A percentile compares a stretch with the other conserved stretches of the same genome.
Conservation (phyloP, 2,113 vertebrate genomes). For the Rhabdornis inornatus region DNA sequence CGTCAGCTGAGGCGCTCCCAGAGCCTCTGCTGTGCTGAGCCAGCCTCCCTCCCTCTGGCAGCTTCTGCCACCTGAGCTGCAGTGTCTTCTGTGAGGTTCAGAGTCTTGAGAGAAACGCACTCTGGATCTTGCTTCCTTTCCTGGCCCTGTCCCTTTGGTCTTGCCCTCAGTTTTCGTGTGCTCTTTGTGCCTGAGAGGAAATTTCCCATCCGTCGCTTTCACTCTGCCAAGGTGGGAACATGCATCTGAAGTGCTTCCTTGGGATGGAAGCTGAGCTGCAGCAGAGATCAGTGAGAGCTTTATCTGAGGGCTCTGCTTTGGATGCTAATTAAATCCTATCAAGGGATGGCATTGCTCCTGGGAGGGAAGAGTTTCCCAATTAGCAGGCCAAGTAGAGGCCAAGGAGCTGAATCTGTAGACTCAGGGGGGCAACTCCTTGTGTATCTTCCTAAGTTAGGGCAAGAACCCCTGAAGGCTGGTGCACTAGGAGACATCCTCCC, state of each 20-base stretch:
- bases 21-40: background rate
- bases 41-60: background rate
- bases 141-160: background rate
- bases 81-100: background rate
- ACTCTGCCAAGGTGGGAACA: background rate
- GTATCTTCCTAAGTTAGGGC: background rate
- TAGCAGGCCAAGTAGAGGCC: background rate
- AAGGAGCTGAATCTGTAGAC: background rate
- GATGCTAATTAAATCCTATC: background rate
- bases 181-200: background rate
- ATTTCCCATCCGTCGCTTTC: background rate
- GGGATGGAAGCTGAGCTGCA: background rate
- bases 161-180: background rate
- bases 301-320: background rate
- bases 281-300: background rate
- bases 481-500: background rate
- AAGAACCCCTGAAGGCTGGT: background rate
- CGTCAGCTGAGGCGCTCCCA: constrained; percentile 79
- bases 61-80: background rate
- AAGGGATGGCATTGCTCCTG: background rate
- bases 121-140: background rate
- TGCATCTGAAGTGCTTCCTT: background rate
- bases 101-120: background rate
- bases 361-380: background rate
- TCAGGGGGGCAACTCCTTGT: background rate